Evolutionary conservation across 2,888 invertebrate genomes (phyloP), one percentile per base, ranked within the genome.

Genomic region (Endomychus coccineus): DNA sequence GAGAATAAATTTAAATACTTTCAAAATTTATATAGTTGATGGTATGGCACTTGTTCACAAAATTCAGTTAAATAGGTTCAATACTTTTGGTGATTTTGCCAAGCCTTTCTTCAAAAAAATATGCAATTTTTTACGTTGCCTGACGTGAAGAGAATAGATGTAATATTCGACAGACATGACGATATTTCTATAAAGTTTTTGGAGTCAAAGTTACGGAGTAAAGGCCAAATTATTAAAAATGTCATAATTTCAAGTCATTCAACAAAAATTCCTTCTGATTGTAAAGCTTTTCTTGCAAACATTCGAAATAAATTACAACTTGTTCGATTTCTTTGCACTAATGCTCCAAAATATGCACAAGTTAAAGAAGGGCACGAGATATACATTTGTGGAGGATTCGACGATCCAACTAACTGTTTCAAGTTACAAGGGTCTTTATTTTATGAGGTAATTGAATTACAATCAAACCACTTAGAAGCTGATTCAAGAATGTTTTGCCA

Each of bases 391-490:
- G 37, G 43, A 32, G 36, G 40, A 36, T 44, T 36, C 40, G 40
- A 46, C 23, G 44, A 37, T 40, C 42, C 38, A 39, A 43, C 42
- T 28, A 44, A 46, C 44, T 46, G 43, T 39, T 43, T 38, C 30
- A 43, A 39, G 28, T 17, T 44, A 27, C 45, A 48, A 29, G 17
- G 42, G 40, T 48, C 27, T 39, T 39, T 25, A 25, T 37, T 50
- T 43, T 46, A 7, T 40, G 47, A 49, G 22, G 49, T 45, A 41
- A 38, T 31, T 42, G 50, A 49, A 11, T 48, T 50, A 36, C 31
- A 43, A 15, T 46, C 40, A n/a, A 49, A 51, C 32, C 43, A 46
- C 30, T 46, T 47, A 43, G 46, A 46, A 45, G 48, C 46, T 3
- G 48, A 43, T 40, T 36, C 31, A 22, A 40, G 36, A 28, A 48